Base-by-base conservation (phyloP, 1,140 invertebrate genomes). In the Drosophila santomea region DNA sequence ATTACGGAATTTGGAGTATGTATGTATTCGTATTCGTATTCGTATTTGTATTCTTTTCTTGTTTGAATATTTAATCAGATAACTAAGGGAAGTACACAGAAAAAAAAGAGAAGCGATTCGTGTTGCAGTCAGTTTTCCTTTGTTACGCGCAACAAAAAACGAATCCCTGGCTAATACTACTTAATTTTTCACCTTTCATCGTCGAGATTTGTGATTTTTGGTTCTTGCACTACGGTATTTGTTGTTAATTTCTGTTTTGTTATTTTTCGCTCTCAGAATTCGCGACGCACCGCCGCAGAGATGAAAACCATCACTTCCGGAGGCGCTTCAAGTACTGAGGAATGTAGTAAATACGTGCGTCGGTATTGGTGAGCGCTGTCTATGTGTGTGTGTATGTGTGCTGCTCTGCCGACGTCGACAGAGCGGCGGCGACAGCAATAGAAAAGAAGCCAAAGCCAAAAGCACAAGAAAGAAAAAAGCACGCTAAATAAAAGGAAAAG, bases 301-400 rank as follows among this genome's bases (percentile, higher is more conserved):
- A 88, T 79, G 84, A 89, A 91, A 91, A 91, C 88, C 88, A 88
- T 89, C 88, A 91, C 88, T 91, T 91, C 88, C 88, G 88, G 88
- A 91, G 88, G 88, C 88, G 89, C 88, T 91, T 84, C 88, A 91
- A 89, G 78, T 80, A 91, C 88, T 91, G 88, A 91, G 82, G 88
- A 91, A 83, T 88, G 83, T 89, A 82, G 82, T 86, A 82, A 77
- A 80, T 85, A 81, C 74, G 69, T 78, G 78, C 76, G 78, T 60
- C 57, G 57, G 57, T 77, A 50, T 78, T 71, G 51, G 74, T 78
- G 50, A 52, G 75, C 32, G 32, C 32, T 69, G 48, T 68, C 64
- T 67, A 51, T 75, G 56, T 58, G 68, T 58, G 43, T 56, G 23
- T 66, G 61, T 66, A 52, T 69, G 57, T 64, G 52, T 63, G 73